These are phyloP conservation scores for Cecidostiba fungosa DNA, from an alignment of 2,888 invertebrate genomes.

Conservation along the genomic window DNA sequence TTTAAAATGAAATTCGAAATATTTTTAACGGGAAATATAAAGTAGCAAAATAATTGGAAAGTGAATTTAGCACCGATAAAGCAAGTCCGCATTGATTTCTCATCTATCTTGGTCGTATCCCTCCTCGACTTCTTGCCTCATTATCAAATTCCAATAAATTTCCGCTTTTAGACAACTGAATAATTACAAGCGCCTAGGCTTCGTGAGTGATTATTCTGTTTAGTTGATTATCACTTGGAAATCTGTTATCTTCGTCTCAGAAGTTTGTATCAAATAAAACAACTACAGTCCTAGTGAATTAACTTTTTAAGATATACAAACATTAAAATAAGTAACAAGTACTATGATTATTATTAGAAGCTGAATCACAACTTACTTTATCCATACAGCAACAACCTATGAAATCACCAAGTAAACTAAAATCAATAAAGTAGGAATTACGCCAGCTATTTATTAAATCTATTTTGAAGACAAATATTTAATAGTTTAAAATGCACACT, in stretches of 20 bases:
- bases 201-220: constrained; percentile 45
- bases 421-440: background rate
- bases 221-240: constrained; percentile 49
- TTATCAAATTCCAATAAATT: constrained; percentile 63
- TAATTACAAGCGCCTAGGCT: constrained; percentile 50
- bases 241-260: constrained; percentile 4
- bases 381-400: background rate
- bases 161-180: constrained; percentile 62
- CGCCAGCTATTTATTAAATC: background rate
- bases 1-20: background rate
- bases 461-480: constrained; percentile 27
- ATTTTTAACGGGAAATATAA: background rate
- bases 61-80: constrained; percentile 46
- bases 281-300: constrained; percentile 6
- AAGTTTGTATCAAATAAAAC: constrained; percentile 18
- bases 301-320: background rate
- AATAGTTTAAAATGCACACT: constrained; percentile 27
- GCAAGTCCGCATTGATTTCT: constrained; percentile 56
- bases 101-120: constrained; percentile 58
- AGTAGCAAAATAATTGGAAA: constrained; percentile 26
- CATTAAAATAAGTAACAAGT: background rate
- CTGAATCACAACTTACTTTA: background rate
- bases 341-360: background rate
- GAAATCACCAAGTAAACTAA: background rate
- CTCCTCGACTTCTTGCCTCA: constrained; percentile 30